phyloP scores from a whole-genome alignment of 2,888 invertebrate species.

The Oeneis ivallda region DNA sequence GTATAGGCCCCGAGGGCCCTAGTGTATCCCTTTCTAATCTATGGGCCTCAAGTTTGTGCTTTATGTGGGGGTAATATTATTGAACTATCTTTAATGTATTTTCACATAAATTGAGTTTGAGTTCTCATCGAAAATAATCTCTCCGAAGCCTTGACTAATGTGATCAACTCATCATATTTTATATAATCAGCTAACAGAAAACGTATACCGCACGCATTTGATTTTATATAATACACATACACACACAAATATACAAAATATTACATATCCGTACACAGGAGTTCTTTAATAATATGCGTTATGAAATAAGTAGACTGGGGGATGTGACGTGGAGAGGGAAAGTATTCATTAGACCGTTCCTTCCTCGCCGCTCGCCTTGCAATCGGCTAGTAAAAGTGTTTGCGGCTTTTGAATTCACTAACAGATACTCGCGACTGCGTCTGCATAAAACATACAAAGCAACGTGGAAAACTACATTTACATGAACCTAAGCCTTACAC shows the following conservation, averaged over 20 bases:
- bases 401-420: conserved; percentile 46
- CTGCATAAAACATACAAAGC: conserved; percentile 9
- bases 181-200: not conserved
- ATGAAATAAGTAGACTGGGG: conserved; percentile 41
- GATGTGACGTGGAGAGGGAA: conserved; percentile 71
- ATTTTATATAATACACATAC: not conserved
- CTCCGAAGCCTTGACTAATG: not conserved
- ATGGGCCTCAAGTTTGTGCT: not conserved
- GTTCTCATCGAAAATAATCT: not conserved
- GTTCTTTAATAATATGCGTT: conserved; percentile 5
- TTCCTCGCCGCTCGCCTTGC: conserved; percentile 56
- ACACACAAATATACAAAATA: not conserved
- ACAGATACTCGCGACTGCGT: conserved; percentile 23
- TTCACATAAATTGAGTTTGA: not conserved
- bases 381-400: conserved; percentile 58
- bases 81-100: not conserved
- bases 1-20: not conserved
- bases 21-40: not conserved
- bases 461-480: not conserved
- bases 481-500: not conserved
- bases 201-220: too few species aligned
- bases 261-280: not conserved
- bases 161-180: not conserved
- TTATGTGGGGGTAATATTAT: not conserved
- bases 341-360: conserved; percentile 66